phyloP scores from a whole-genome alignment of 2,888 invertebrate species.

The Plagiodera versicolora region DNA sequence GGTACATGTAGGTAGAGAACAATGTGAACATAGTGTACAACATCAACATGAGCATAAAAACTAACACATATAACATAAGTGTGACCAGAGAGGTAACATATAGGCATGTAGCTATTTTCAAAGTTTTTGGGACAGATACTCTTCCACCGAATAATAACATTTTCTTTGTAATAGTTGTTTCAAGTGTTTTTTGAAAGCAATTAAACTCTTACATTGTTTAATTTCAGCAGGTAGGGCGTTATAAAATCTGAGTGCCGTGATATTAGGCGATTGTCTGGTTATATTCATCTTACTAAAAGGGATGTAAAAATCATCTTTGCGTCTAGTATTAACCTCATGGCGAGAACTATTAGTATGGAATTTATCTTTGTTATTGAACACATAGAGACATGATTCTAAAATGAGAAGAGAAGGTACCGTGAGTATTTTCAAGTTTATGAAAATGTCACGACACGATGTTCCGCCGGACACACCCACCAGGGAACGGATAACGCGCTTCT shows the following conservation, averaged over 20 bases:
- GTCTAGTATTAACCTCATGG: background rate
- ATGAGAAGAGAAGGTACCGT: background rate
- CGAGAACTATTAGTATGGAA: slow-evolving; percentile 1
- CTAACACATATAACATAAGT: background rate
- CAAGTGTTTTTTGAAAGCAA: background rate
- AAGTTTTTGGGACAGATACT: slow-evolving; percentile 3
- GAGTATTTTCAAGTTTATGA: slow-evolving; percentile 4
- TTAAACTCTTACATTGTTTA: background rate
- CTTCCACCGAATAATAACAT: background rate
- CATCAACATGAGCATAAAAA: background rate
- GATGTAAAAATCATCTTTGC: slow-evolving; percentile 1
- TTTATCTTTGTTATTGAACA: background rate
- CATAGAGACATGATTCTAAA: too few species aligned
- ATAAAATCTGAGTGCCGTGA: background rate
- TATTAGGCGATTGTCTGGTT: background rate
- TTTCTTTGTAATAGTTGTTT: background rate
- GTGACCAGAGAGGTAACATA: background rate
- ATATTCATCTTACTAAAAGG: background rate
- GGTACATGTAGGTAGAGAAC: background rate
- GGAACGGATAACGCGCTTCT: slow-evolving; percentile 8
- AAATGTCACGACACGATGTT: slow-evolving; percentile 10
- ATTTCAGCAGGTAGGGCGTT: slow-evolving; percentile 4
- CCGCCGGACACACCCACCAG: slow-evolving; percentile 5
- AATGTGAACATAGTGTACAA: background rate
- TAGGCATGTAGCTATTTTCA: background rate